phyloP scores from a whole-genome alignment of 2,797 vertebrate species.

The Lepidocolaptes lacrymiger region DNA sequence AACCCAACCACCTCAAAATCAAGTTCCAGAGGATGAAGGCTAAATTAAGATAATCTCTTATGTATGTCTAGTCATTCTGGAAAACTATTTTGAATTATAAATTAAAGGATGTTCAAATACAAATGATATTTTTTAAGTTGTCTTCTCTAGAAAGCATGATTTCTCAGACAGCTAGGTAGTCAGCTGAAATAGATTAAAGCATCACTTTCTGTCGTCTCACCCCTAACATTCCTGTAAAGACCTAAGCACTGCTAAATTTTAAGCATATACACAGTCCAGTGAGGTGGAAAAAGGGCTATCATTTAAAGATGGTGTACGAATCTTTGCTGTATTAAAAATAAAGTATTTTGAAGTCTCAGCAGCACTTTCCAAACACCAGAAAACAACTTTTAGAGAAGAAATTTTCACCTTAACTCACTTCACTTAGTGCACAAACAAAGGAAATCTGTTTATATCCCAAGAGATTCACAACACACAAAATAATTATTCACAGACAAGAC shows the following conservation, averaged over 20 bases:
- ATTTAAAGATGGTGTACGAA: neutral
- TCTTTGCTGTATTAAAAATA: neutral
- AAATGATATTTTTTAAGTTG: neutral
- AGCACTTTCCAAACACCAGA: neutral
- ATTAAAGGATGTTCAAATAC: neutral
- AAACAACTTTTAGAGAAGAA: neutral
- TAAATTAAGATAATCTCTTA: neutral
- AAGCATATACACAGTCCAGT: neutral
- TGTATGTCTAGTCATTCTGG: neutral
- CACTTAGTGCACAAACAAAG: neutral
- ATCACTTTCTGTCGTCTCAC: neutral
- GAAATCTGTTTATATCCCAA: neutral
- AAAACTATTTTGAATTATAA: neutral
- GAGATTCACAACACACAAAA: neutral
- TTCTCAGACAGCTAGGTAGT: neutral
- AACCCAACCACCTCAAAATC: neutral
- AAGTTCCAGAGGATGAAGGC: neutral
- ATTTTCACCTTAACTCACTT: neutral
- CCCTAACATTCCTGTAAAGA: neutral
- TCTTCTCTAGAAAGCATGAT: neutral
- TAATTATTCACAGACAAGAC: conserved; percentile 38
- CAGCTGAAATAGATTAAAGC: neutral
- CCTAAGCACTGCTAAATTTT: neutral
- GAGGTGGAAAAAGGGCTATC: neutral
- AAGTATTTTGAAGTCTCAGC: neutral